Conservation (phyloP, 2,888 invertebrate species). For the Xylocampa areola region DNA sequence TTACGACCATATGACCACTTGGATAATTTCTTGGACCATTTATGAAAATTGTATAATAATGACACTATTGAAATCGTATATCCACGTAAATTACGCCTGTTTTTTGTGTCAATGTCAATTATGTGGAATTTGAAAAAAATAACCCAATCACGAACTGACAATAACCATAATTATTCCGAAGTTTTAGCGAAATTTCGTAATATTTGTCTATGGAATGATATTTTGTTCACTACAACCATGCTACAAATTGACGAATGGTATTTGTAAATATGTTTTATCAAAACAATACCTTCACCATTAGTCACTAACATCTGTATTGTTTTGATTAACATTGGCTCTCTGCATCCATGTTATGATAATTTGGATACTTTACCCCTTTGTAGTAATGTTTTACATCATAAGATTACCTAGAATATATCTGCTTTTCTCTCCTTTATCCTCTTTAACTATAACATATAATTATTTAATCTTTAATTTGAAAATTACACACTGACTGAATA, state of each 20-base stretch:
- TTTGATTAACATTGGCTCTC: slow-evolving; percentile 5
- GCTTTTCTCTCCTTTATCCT: too few relatives aligned
- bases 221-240: slow-evolving; percentile 1
- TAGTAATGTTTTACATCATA: too few relatives aligned
- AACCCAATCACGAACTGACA: slow-evolving; percentile 17
- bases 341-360: too few relatives aligned
- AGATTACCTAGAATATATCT: too few relatives aligned
- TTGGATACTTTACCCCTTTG: too few relatives aligned
- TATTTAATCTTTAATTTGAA: too few relatives aligned
- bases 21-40: slow-evolving; percentile 3
- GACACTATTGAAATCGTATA: slow-evolving; percentile 24
- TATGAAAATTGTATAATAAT: slow-evolving; percentile 29
- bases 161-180: slow-evolving; percentile 15
- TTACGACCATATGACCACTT: neutral
- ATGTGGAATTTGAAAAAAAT: slow-evolving; percentile 37
- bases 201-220: slow-evolving; percentile 10
- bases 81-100: slow-evolving; percentile 8
- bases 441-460: too few relatives aligned
- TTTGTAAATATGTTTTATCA: slow-evolving; percentile 13
- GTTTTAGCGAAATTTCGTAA: neutral
- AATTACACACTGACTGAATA: too few relatives aligned
- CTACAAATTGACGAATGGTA: neutral
- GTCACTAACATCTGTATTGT: slow-evolving; percentile 2
- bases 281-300: neutral
- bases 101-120: too few relatives aligned